phyloP scores from a whole-genome alignment of 2,888 invertebrate genomes.

The Uropetala carovei region DNA sequence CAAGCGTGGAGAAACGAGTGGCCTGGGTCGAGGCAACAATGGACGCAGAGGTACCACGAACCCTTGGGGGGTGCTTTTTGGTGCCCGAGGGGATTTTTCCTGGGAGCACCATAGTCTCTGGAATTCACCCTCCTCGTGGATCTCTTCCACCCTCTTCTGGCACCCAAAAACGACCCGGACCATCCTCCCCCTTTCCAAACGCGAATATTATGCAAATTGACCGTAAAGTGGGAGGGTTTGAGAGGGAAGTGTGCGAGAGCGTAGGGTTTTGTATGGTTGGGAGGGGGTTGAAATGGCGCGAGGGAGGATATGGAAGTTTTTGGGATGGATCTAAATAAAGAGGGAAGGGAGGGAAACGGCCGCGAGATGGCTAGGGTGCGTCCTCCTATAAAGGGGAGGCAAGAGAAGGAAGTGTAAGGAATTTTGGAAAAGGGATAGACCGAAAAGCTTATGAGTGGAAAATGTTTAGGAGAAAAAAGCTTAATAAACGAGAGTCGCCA shows the following conservation, averaged over 20 bases:
- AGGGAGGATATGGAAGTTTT: conserved; percentile 24
- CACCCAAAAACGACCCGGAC: background rate
- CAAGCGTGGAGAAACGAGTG: background rate
- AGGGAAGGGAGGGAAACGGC: background rate
- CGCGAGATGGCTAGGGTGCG: background rate
- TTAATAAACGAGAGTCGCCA: no score
- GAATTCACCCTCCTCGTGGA: conserved; percentile 17
- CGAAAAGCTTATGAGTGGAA: no score
- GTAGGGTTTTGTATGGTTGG: background rate
- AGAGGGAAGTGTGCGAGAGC: background rate
- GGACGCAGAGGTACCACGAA: background rate
- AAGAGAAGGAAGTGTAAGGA: background rate
- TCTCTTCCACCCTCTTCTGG: background rate
- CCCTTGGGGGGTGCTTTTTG: background rate
- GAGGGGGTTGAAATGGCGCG: conserved; percentile 34
- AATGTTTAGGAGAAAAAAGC: no score
- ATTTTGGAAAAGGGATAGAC: background rate
- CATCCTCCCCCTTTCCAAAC: conserved; percentile 41
- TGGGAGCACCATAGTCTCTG: conserved; percentile 27
- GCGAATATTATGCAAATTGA: conserved; percentile 64
- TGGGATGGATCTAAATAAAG: conserved; percentile 28
- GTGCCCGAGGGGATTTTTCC: background rate
- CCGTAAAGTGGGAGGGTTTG: conserved; percentile 17
- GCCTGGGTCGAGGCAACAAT: background rate
- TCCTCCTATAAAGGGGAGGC: background rate